Evolutionary conservation across 2,888 invertebrate genomes (phyloP).

Genomic region (Andrena dorsata): DNA sequence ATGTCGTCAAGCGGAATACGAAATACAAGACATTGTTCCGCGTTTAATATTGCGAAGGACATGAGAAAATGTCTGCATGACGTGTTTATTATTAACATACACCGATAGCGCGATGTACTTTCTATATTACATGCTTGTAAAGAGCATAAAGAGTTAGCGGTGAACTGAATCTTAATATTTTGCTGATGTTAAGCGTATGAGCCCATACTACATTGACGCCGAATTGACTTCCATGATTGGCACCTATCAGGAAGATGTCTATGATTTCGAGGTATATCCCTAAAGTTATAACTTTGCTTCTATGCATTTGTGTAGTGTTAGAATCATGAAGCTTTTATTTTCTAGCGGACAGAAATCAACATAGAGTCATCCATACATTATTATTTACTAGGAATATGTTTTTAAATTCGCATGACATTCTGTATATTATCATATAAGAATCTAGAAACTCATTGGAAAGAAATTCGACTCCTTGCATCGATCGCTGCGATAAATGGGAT

Average conservation of each 20-base stretch:
- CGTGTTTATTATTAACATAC: conserved; percentile 13
- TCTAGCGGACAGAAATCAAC: conserved; percentile 22
- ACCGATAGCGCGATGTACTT: neutral
- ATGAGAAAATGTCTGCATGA: conserved; percentile 14
- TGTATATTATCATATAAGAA: conserved; percentile 13
- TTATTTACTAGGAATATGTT: conserved; percentile 15
- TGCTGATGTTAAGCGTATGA: conserved; percentile 89
- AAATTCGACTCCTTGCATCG: neutral
- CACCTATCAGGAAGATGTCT: conserved; percentile 87
- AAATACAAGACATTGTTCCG: neutral
- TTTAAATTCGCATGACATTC: conserved; percentile 41
- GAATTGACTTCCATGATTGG: conserved; percentile 92
- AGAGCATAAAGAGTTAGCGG: conserved; percentile 14
- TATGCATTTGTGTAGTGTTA: conserved; percentile 72
- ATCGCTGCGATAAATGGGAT: too few species aligned
- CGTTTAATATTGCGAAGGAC: neutral
- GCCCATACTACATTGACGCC: conserved; percentile 93
- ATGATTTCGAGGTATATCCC: conserved; percentile 82
- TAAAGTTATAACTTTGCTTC: conserved; percentile 66
- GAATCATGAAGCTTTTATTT: conserved; percentile 64
- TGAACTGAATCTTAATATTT: conserved; percentile 72
- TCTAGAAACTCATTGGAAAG: conserved; percentile 6
- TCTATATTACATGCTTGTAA: conserved; percentile 17
- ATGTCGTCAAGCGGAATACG: neutral
- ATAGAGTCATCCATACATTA: conserved; percentile 25